phyloP scores from a whole-genome alignment of 2,113 vertebrate genomes.

The Rhagologus leucostigma region DNA sequence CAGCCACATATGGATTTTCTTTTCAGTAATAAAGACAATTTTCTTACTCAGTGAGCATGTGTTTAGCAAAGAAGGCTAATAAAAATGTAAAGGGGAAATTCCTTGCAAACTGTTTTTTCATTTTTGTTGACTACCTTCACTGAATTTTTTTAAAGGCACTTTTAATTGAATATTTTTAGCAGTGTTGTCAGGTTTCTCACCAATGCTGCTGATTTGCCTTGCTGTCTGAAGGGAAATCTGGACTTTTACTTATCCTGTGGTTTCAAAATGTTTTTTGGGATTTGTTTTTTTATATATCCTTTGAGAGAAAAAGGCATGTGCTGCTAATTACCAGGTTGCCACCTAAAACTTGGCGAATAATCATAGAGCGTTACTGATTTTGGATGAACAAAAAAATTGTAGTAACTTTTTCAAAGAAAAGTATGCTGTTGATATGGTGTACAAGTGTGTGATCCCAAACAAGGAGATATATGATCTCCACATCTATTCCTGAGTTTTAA shows the following conservation, averaged over 20 bases:
- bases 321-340: not conserved
- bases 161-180: not conserved
- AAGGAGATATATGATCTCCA: not conserved
- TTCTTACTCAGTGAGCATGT: not conserved
- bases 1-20: not conserved
- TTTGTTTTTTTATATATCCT: not conserved
- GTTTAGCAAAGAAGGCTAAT: slow-evolving; percentile 9
- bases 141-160: not conserved
- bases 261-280: not conserved
- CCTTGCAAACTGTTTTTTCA: not conserved
- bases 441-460: not conserved
- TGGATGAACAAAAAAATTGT: not conserved
- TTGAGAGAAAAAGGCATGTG: not conserved
- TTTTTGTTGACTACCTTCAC: not conserved
- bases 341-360: not conserved
- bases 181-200: not conserved
- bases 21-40: not conserved
- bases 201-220: not conserved
- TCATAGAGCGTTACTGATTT: not conserved
- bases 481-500: not conserved
- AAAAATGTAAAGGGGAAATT: not conserved
- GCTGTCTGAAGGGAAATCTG: not conserved
- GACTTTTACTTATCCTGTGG: not conserved
- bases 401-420: not conserved
- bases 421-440: not conserved